Conservation (phyloP, 2,113 vertebrate genomes). For the Misgurnus anguillicaudatus region DNA sequence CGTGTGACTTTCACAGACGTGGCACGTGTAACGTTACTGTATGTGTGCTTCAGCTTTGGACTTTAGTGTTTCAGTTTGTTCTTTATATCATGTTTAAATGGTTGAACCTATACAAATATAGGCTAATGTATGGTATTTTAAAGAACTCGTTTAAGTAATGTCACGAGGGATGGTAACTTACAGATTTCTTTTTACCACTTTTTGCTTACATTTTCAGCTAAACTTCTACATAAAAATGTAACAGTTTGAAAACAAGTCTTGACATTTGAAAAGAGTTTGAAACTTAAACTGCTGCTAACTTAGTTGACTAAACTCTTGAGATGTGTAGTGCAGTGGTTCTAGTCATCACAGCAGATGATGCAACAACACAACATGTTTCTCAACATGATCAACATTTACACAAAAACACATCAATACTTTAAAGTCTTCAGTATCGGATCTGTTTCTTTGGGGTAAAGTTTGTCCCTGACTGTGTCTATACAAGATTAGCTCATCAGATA, state of each 20-base stretch:
- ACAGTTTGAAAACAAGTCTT: background rate
- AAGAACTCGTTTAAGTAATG: background rate
- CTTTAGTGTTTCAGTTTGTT: background rate
- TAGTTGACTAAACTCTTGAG: background rate
- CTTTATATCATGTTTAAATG: background rate
- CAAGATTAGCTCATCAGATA: too few relatives aligned
- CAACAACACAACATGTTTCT: conserved; percentile 69
- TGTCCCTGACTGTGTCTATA: too few relatives aligned
- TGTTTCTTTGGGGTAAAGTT: too few relatives aligned
- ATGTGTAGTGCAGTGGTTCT: background rate
- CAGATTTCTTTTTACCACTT: too few relatives aligned
- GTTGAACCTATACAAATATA: too few relatives aligned
- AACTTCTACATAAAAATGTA: background rate
- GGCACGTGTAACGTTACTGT: background rate
- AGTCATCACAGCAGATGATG: conserved; percentile 61
- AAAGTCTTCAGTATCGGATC: too few relatives aligned
- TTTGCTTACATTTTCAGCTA: too few relatives aligned
- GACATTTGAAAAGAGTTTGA: too few relatives aligned
- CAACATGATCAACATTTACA: too few relatives aligned
- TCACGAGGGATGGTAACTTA: too few relatives aligned
- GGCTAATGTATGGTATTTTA: background rate
- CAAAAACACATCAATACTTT: too few relatives aligned
- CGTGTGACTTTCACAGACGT: background rate
- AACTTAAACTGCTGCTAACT: background rate
- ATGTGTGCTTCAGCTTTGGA: background rate